Evolutionary conservation across 2,113 vertebrate genomes (phyloP).

Genomic region (Aspidoscelis tigris): DNA sequence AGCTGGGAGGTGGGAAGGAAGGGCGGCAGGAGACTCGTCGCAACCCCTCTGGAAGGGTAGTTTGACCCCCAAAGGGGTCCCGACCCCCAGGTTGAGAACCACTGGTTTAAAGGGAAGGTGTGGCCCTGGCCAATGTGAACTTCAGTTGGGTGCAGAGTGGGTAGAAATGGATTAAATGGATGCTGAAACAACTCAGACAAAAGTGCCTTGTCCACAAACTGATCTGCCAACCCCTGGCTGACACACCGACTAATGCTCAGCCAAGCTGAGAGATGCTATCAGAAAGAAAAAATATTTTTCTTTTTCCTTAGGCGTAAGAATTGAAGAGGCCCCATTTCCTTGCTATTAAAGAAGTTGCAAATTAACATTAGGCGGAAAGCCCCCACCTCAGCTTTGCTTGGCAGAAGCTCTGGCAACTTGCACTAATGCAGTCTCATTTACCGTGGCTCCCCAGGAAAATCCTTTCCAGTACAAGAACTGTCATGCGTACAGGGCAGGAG

Average conservation of each 20-base stretch:
- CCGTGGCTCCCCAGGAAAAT: slow-evolving; percentile 3
- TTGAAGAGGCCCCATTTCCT: not conserved
- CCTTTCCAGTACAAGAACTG: slow-evolving; percentile 49
- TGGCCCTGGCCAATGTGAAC: too few relatives aligned
- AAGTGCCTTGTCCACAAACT: not conserved
- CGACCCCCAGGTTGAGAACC: too few relatives aligned
- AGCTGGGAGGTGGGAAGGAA: too few relatives aligned
- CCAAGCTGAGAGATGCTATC: slow-evolving; percentile 32
- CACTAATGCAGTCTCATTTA: slow-evolving; percentile 37
- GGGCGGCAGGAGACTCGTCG: too few relatives aligned
- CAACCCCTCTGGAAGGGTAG: too few relatives aligned
- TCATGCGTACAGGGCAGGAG: slow-evolving; percentile 56
- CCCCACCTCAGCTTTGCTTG: slow-evolving; percentile 5
- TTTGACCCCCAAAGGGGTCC: too few relatives aligned
- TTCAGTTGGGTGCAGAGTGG: not conserved
- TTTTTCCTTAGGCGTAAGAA: not conserved
- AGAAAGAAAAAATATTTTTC: slow-evolving; percentile 24
- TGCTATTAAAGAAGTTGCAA: not conserved
- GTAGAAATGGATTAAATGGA: not conserved
- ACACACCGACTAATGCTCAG: slow-evolving; percentile 47
- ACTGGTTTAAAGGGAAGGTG: too few relatives aligned
- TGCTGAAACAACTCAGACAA: not conserved
- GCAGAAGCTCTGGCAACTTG: slow-evolving; percentile 26
- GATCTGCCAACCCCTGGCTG: slow-evolving; percentile 18
- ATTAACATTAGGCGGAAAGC: slow-evolving; percentile 8